Evolutionary conservation across 2,888 invertebrate species (phyloP).

Genomic region (Apoderus coryli): DNA sequence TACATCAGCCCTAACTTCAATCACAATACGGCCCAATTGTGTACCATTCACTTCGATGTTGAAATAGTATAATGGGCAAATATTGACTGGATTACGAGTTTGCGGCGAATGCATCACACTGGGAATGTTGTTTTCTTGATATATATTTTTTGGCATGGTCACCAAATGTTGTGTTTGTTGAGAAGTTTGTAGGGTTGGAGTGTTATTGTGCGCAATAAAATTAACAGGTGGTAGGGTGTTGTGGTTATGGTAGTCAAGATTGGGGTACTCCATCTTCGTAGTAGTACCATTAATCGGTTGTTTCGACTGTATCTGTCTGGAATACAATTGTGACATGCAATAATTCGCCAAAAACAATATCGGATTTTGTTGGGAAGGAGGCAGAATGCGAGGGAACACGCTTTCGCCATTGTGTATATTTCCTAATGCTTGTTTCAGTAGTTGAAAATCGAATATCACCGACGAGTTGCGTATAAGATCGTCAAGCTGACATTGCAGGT

Average conservation of each 20-base stretch:
- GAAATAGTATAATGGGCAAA: conserved; percentile 60
- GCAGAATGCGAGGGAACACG: conserved; percentile 29
- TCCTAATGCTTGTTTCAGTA: conserved; percentile 50
- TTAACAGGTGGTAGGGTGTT: conserved; percentile 28
- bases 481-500: conserved; percentile 54
- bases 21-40: conserved; percentile 55
- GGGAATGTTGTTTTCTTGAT: conserved; percentile 28
- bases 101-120: conserved; percentile 38
- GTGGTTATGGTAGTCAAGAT: conserved; percentile 33
- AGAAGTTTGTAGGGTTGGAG: conserved; percentile 20
- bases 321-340: conserved; percentile 59
- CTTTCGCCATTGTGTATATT: conserved; percentile 45
- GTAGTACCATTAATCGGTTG: conserved; percentile 34
- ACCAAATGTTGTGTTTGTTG: conserved; percentile 29
- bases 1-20: conserved; percentile 62
- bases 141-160: conserved; percentile 29
- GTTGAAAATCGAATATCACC: conserved; percentile 47
- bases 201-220: conserved; percentile 24
- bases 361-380: conserved; percentile 43
- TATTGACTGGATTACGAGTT: conserved; percentile 38
- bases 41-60: conserved; percentile 60
- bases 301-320: conserved; percentile 45
- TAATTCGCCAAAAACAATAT: conserved; percentile 61
- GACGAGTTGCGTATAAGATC: conserved; percentile 52
- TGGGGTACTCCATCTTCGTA: conserved; percentile 34